phyloP scores from a whole-genome alignment of 1,140 invertebrate genomes.

The Cydia fagiglandana region DNA sequence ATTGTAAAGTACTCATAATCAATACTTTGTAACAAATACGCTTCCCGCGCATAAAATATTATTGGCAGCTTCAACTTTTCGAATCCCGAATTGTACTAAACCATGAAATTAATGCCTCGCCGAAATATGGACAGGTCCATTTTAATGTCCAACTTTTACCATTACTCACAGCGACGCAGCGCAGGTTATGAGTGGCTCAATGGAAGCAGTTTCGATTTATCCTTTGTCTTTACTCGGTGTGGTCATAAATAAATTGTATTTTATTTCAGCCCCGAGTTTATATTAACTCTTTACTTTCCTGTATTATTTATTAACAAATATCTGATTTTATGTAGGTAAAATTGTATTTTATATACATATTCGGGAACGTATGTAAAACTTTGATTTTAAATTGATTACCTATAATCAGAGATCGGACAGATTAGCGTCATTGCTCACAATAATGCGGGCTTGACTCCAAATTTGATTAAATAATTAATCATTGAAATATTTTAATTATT shows the following conservation, averaged over 20 bases:
- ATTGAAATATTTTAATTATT: no score
- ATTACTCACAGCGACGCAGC: slow-evolving; percentile 13
- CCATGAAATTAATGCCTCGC: slow-evolving; percentile 18
- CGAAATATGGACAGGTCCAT: slow-evolving; percentile 31
- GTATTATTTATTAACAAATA: neutral
- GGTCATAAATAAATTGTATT: neutral
- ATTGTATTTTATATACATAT: no score
- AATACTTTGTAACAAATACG: neutral
- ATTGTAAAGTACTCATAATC: neutral
- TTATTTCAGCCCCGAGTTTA: neutral
- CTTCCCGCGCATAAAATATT: neutral
- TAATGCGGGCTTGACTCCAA: no score
- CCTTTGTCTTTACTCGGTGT: neutral
- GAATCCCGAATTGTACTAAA: slow-evolving; percentile 11
- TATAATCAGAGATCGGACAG: no score
- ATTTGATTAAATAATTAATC: no score
- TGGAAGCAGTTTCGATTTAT: slow-evolving; percentile 9
- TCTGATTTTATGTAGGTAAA: no score
- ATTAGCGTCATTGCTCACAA: no score
- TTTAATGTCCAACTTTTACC: slow-evolving; percentile 25
- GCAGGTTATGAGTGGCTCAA: slow-evolving; percentile 22
- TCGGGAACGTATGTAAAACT: no score
- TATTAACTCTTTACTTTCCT: neutral
- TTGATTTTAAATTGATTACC: no score
- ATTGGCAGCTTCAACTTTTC: slow-evolving; percentile 8